phyloP scores from a whole-genome alignment of 2,797 vertebrate genomes.

The Staurois parvus region DNA sequence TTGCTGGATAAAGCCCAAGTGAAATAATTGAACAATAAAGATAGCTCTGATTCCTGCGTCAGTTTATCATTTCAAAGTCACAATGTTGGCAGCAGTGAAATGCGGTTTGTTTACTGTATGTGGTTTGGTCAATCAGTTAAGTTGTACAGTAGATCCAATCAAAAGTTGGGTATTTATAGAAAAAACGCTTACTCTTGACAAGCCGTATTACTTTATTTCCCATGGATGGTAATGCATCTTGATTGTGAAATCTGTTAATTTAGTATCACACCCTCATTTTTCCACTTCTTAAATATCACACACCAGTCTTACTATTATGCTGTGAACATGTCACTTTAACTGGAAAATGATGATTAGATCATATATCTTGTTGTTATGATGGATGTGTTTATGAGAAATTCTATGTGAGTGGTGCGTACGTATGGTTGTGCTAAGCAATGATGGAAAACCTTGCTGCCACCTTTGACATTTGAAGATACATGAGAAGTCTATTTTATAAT shows the following conservation, averaged over 20 bases:
- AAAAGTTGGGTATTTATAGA: slow-evolving; percentile 28
- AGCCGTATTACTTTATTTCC: neutral
- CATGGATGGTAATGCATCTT: neutral
- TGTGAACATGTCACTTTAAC: neutral
- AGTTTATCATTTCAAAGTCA: slow-evolving; percentile 42
- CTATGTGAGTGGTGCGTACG: neutral
- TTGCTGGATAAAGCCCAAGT: neutral
- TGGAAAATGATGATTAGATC: neutral
- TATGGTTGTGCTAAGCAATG: no score
- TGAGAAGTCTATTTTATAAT: neutral
- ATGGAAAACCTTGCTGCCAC: no score
- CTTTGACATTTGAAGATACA: neutral
- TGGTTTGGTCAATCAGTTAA: slow-evolving; percentile 40
- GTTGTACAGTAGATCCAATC: slow-evolving; percentile 7
- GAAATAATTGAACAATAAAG: slow-evolving; percentile 4
- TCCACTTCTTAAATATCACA: neutral
- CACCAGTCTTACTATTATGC: neutral
- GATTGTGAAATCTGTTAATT: neutral
- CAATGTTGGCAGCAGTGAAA: slow-evolving; percentile 15
- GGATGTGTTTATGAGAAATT: neutral
- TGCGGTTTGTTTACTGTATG: slow-evolving; percentile 18
- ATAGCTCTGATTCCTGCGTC: slow-evolving; percentile 5
- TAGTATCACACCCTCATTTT: neutral
- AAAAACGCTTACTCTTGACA: slow-evolving; percentile 10
- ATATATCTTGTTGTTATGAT: neutral